These are phyloP conservation scores for Phyllostomus hastatus DNA, from an alignment of 2,113 vertebrate genomes.

Conservation along the genomic window DNA sequence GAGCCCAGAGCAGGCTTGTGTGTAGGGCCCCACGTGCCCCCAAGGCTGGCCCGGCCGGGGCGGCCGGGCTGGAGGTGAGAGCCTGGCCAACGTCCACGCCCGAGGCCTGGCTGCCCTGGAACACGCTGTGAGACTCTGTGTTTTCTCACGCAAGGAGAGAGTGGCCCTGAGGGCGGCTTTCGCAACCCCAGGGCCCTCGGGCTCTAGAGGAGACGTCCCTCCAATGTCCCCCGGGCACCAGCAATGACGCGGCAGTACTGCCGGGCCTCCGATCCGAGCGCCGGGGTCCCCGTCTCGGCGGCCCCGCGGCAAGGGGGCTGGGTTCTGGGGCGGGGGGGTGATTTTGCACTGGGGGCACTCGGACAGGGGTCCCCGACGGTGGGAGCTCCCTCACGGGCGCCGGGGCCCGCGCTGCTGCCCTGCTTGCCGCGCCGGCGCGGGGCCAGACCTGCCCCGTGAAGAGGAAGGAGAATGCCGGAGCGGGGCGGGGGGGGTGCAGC, in stretches of 20 bases:
- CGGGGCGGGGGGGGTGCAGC: not conserved
- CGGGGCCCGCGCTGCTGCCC: not conserved
- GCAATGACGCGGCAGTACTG: too few relatives aligned
- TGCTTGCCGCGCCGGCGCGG: accelerated
- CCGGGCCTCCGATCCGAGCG: too few relatives aligned
- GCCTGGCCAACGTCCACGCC: not conserved
- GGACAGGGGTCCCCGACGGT: too few relatives aligned
- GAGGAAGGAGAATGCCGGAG: not conserved
- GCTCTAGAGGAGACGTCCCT: too few relatives aligned
- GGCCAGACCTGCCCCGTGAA: not conserved
- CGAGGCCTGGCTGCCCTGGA: not conserved
- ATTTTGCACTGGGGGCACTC: too few relatives aligned
- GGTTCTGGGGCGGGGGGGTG: not conserved
- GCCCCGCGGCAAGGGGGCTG: accelerated
- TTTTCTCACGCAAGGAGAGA: not conserved
- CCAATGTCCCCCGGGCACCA: too few relatives aligned
- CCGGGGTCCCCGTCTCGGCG: accelerated
- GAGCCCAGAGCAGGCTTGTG: too few relatives aligned
- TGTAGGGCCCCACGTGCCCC: not conserved
- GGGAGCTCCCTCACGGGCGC: not conserved
- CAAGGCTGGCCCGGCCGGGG: not conserved
- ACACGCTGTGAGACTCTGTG: too few relatives aligned
- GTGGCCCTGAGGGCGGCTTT: too few relatives aligned
- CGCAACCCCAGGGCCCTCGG: not conserved
- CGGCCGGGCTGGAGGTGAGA: too few relatives aligned